Percentiles rank a stretch among this genome's conserved stretches.
phyloP scores from a whole-genome alignment of 2,797 vertebrate genomes.

The Lycodopsis pacificus region DNA sequence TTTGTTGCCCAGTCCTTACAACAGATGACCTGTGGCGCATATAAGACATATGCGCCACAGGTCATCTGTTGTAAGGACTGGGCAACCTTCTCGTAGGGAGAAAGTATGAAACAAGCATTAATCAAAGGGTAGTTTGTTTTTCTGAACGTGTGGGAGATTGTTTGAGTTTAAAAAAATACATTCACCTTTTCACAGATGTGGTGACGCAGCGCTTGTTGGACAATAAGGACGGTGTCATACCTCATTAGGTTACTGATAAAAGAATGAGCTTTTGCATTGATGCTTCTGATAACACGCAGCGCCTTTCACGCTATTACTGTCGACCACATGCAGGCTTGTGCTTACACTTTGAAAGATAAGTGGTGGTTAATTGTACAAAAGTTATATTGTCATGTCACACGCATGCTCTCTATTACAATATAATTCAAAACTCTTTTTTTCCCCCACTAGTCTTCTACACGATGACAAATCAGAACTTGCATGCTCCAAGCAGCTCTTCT shows the following conservation, averaged over 20 bases:
- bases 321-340: background rate
- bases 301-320: constrained; percentile 2
- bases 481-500: background rate
- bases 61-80: no score
- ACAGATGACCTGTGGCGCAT: constrained; percentile 5
- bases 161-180: background rate
- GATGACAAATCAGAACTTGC: background rate
- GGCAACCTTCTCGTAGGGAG: constrained; percentile 1
- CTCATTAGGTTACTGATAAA: background rate
- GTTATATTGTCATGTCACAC: constrained; percentile 49
- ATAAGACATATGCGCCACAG: no score
- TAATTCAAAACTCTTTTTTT: constrained; percentile 16
- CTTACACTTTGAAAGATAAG: constrained; percentile 9
- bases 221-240: background rate
- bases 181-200: constrained; percentile 3
- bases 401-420: constrained; percentile 43
- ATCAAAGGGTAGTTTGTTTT: background rate
- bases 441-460: background rate
- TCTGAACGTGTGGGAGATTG: background rate
- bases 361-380: constrained; percentile 50
- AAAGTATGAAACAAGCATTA: background rate
- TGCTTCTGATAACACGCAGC: background rate
- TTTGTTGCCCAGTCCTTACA: background rate
- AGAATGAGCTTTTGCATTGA: background rate
- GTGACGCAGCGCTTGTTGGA: background rate